Conservation (phyloP, 2,888 invertebrate genomes). For the Sussaba pulchella region DNA sequence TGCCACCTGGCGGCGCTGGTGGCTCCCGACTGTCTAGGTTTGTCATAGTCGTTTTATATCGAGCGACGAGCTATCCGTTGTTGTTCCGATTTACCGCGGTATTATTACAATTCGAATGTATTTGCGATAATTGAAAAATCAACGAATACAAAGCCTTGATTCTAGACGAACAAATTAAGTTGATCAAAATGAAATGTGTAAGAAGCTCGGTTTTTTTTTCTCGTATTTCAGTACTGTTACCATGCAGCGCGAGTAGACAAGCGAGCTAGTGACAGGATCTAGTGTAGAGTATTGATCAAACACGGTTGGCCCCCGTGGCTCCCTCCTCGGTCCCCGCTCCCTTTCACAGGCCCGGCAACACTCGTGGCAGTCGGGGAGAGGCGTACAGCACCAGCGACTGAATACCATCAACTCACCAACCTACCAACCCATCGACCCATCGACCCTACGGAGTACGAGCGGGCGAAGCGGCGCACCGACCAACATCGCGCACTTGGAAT, state of each 20-base stretch:
- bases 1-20: background rate
- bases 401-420: conserved; percentile 50
- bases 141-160: too few relatives aligned
- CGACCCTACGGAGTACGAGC: conserved; percentile 61
- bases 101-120: too few relatives aligned
- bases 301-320: conserved; percentile 70
- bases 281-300: conserved; percentile 78
- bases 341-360: conserved; percentile 64
- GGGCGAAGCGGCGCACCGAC: conserved; percentile 20
- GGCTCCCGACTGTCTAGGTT: background rate
- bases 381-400: conserved; percentile 16
- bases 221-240: conserved; percentile 33
- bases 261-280: conserved; percentile 39
- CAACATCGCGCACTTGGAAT: conserved; percentile 32
- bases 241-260: conserved; percentile 27
- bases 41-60: too few relatives aligned
- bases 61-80: too few relatives aligned
- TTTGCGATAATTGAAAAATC: too few relatives aligned
- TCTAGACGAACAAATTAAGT: too few relatives aligned
- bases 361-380: conserved; percentile 42
- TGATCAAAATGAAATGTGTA: too few relatives aligned
- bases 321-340: conserved; percentile 60
- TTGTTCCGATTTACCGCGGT: too few relatives aligned
- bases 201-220: background rate
- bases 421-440: conserved; percentile 54